These are phyloP conservation scores for Chaetura pelagica DNA, from an alignment of 2,113 vertebrate species.

Conservation along the genomic window DNA sequence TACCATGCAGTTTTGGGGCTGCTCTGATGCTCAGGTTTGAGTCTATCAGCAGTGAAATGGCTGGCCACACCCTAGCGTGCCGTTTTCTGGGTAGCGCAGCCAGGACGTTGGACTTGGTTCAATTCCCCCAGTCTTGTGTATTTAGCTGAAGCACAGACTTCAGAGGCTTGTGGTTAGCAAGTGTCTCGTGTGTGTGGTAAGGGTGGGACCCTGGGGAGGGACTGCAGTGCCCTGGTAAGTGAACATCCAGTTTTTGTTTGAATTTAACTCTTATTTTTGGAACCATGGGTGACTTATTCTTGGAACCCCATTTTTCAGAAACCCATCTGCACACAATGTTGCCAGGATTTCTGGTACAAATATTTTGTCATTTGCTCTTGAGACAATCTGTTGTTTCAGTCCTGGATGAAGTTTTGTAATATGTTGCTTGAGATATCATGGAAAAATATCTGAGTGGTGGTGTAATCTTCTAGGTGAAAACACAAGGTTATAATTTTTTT, in stretches of 20 bases:
- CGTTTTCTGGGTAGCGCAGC: not conserved
- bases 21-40: accelerated
- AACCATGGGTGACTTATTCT: conserved; percentile 77
- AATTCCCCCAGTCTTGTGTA: not conserved
- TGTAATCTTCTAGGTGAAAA: conserved; percentile 72
- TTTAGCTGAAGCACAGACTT: conserved; percentile 24
- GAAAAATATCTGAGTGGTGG: conserved; percentile 65
- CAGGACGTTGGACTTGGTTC: not conserved
- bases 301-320: conserved; percentile 75
- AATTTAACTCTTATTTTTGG: conserved; percentile 62
- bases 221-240: conserved; percentile 33
- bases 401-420: conserved; percentile 78
- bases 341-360: conserved; percentile 80
- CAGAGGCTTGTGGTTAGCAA: conserved; percentile 57
- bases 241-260: conserved; percentile 65
- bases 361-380: conserved; percentile 82
- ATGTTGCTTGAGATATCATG: conserved; percentile 67
- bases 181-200: not conserved
- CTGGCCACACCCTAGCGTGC: not conserved
- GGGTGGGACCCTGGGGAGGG: conserved; percentile 35
- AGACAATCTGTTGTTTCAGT: conserved; percentile 82
- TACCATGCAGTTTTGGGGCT: not conserved
- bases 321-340: conserved; percentile 72
- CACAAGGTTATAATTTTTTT: conserved; percentile 24
- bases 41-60: not conserved